Percentiles rank a stretch among this genome's conserved stretches.
phyloP scores from a whole-genome alignment of 1,140 invertebrate genomes.

The Mylabris phalerata region DNA sequence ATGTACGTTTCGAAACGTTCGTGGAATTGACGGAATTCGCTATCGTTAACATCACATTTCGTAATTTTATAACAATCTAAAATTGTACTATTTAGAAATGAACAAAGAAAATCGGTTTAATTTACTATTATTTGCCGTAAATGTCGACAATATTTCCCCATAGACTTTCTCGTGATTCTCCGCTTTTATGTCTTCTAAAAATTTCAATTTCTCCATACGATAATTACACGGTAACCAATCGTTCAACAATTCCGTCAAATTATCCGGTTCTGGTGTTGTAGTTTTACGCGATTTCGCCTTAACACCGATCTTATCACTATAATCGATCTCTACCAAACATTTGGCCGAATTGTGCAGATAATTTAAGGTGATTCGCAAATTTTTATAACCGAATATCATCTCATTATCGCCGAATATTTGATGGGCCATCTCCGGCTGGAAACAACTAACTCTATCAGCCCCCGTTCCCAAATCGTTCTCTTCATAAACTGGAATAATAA shows the following conservation, averaged over 20 bases:
- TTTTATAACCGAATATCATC: slow-evolving; percentile 88
- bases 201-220: slow-evolving; percentile 61
- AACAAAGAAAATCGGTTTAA: background rate
- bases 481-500: slow-evolving; percentile 6
- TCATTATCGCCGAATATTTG: slow-evolving; percentile 90
- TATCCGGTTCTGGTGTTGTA: slow-evolving; percentile 67
- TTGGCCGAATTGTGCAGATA: slow-evolving; percentile 75
- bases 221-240: slow-evolving; percentile 52
- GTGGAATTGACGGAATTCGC: slow-evolving; percentile 75
- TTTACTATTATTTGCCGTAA: slow-evolving; percentile 7
- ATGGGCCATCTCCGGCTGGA: slow-evolving; percentile 86
- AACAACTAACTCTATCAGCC: slow-evolving; percentile 37
- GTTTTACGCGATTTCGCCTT: slow-evolving; percentile 39
- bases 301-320: slow-evolving; percentile 51
- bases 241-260: slow-evolving; percentile 63
- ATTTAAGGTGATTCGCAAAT: slow-evolving; percentile 70
- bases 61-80: slow-evolving; percentile 72
- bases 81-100: background rate
- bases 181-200: slow-evolving; percentile 57
- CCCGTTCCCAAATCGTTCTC: slow-evolving; percentile 16
- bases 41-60: slow-evolving; percentile 58
- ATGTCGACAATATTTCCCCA: slow-evolving; percentile 23
- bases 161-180: slow-evolving; percentile 47
- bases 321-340: slow-evolving; percentile 63
- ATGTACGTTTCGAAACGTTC: slow-evolving; percentile 84